Base-by-base conservation (phyloP, 2,797 vertebrate species). In the Eupleurogrammus muticus region DNA sequence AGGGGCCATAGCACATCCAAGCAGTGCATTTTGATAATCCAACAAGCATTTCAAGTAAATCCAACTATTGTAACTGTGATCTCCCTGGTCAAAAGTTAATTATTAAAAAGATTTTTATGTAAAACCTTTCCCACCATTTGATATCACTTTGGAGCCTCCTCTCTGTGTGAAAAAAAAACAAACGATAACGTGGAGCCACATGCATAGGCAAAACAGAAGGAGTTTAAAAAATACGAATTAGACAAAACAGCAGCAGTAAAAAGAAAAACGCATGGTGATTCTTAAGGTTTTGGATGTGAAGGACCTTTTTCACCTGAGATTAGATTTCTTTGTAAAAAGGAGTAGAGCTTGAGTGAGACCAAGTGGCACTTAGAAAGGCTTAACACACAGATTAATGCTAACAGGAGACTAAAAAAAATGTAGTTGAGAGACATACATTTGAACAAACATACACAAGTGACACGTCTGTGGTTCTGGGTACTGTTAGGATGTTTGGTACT, bases 301-400 rank as follows among this genome's bases (percentile, higher is more conserved):
- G 48, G 70, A 82, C 71, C 79, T 54, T 83, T 83, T 81, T 75
- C 83, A 89, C 91, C 90, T 92, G 91, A 92, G 92, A 86, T 84
- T 73, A 74, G 61, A 74, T 75, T 83, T 82, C 20, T 86, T 76
- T 81, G 44, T 66, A 48, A 77, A n/a, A 28, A 67, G 80, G 20
- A 74, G 55, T 20, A 60, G 80, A 68, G 60, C 46, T 66, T 63
- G 21, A 61, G 63, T 52, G 55, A 77, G 55, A 86, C 56, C 24
- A 36, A 70, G 78, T 70, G 76, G 83, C 82, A 87, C 86, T 86
- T 86, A 48, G 35, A 83, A 80, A 70, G 42, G 67, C 54, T 78
- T 74, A 49, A 73, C 74, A 72, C 73, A 76, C 75, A 65, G 69
- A 66, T 65, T 59, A 74, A 83, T 62, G 69, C 56, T 32, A 53